phyloP scores from a whole-genome alignment of 2,113 vertebrate genomes.

The Pseudolaguvia tuberculata region DNA sequence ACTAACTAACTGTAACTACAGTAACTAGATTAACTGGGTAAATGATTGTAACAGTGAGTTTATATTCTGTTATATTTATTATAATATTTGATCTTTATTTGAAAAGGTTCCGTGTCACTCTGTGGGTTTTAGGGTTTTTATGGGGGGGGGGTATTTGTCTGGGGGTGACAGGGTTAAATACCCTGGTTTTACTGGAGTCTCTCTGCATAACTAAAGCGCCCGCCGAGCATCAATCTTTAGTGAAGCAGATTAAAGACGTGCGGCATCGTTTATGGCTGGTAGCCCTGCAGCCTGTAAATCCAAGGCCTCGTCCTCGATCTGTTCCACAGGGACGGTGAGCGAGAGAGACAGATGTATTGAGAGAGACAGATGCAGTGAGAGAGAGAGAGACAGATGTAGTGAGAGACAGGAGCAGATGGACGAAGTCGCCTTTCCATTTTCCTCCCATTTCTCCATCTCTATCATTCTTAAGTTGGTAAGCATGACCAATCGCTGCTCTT shows the following conservation, averaged over 20 bases:
- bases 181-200: not conserved
- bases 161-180: not conserved
- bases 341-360: not conserved
- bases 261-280: constrained; percentile 40
- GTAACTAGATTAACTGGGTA: no score
- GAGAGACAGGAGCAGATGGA: constrained; percentile 14
- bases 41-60: no score
- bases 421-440: not conserved
- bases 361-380: constrained; percentile 8
- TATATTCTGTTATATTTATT: not conserved
- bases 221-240: constrained; percentile 27
- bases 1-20: no score
- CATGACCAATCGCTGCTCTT: constrained; percentile 1
- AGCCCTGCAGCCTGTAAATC: constrained; percentile 7
- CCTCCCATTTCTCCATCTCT: constrained; percentile 17
- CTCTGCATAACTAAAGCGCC: constrained; percentile 19
- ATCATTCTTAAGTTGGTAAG: constrained; percentile 16
- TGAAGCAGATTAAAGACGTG: constrained; percentile 44
- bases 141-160: no score
- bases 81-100: not conserved
- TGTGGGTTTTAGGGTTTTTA: not conserved
- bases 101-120: not conserved
- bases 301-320: constrained; percentile 5
- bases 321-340: not conserved
- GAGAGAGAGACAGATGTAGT: not conserved